A percentile compares a stretch with the other conserved stretches of the same genome.
phyloP scores from a whole-genome alignment of 2,888 invertebrate genomes.

The Caradrina clavipalpis region DNA sequence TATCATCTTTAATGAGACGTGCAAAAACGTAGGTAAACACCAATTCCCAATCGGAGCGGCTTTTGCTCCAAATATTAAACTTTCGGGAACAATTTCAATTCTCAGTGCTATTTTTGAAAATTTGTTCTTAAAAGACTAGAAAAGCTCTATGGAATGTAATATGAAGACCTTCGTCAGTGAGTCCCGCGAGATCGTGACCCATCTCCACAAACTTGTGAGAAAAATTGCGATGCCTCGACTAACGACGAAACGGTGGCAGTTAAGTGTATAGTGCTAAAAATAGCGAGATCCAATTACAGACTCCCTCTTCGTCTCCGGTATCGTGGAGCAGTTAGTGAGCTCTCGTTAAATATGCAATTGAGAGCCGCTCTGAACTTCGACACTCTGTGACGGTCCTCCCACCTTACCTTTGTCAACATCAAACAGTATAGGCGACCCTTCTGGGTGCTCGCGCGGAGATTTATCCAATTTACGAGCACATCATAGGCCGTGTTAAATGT shows the following conservation, averaged over 20 bases:
- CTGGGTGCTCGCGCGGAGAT: slow-evolving; percentile 28
- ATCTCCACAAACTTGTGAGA: slow-evolving; percentile 24
- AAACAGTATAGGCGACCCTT: slow-evolving; percentile 46
- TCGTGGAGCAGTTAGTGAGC: slow-evolving; percentile 70
- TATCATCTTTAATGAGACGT: slow-evolving; percentile 12
- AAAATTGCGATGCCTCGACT: slow-evolving; percentile 44
- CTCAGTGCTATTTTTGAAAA: slow-evolving; percentile 54
- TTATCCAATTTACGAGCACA: slow-evolving; percentile 43
- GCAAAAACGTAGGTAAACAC: slow-evolving; percentile 27
- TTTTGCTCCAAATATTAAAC: slow-evolving; percentile 38
- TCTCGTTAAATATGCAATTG: slow-evolving; percentile 81
- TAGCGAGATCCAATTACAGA: slow-evolving; percentile 63
- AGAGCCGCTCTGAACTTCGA: slow-evolving; percentile 37
- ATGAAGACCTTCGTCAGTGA: slow-evolving; percentile 29
- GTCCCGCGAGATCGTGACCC: slow-evolving; percentile 46
- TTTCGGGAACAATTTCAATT: slow-evolving; percentile 43
- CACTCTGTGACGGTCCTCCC: slow-evolving; percentile 44
- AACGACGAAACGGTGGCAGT: slow-evolving; percentile 34
- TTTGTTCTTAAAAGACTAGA: slow-evolving; percentile 34
- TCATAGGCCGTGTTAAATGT: slow-evolving; percentile 31
- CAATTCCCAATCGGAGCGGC: slow-evolving; percentile 34
- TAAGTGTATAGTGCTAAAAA: slow-evolving; percentile 54
- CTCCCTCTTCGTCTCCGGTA: slow-evolving; percentile 51
- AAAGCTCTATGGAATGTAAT: slow-evolving; percentile 46
- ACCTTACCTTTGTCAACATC: slow-evolving; percentile 54